Conservation (phyloP, 2,113 vertebrate species). For the Prolemur simus region DNA sequence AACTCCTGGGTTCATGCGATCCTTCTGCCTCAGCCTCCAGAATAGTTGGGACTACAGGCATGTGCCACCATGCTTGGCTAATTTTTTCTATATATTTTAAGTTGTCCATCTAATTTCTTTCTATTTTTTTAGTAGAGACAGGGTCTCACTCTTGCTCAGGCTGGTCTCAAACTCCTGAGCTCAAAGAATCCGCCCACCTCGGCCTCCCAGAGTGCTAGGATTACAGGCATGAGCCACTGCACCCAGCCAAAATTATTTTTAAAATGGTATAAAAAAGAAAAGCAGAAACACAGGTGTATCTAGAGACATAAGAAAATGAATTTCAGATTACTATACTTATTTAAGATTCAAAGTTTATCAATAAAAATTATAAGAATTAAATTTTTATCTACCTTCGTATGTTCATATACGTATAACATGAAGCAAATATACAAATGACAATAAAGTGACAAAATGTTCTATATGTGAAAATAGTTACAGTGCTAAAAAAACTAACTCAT, state of each 20-base stretch:
- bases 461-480: conserved; percentile 73
- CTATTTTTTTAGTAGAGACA: no score
- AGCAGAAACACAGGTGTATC: not conserved
- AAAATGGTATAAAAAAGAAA: not conserved
- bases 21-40: no score
- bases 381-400: not conserved
- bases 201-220: no score
- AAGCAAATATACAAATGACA: not conserved
- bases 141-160: no score
- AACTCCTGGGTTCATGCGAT: no score
- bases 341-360: not conserved
- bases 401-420: not conserved
- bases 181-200: no score
- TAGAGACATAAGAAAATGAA: conserved; percentile 34
- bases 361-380: conserved; percentile 24
- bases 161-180: no score
- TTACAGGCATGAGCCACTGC: no score
- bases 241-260: not conserved
- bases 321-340: not conserved
- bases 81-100: no score
- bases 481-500: conserved; percentile 73
- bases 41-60: no score
- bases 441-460: conserved; percentile 64
- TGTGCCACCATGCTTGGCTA: no score
- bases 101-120: no score